Evolutionary conservation across 2,797 vertebrate genomes (phyloP), one percentile per base, ranked within the genome.

Genomic region (Sarcoramphus papa): DNA sequence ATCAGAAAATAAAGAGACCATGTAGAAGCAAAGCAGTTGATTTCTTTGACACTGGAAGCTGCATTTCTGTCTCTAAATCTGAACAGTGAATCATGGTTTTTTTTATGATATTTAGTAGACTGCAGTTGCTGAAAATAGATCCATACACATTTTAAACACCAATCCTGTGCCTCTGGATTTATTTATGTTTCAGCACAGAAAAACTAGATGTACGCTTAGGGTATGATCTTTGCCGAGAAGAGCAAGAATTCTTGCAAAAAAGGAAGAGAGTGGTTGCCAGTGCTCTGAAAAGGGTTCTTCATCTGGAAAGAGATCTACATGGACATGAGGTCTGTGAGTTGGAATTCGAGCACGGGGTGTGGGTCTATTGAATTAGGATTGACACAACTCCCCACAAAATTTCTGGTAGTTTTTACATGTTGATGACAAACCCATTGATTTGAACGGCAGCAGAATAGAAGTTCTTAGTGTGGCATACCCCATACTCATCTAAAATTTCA

Each of bases 151-250:
- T 87, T 62, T 82, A 63, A 81, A 45, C 22, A 72, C 21, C 28
- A 64, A 0, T 37, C 43, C 35, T 27, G 12, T 60, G 30, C 18
- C 31, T 91, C 86, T 85, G 70, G 25, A 27, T 93, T 94, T 83
- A 27, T 91, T 85, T 85, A 7, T 83, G 19, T 74, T 94, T 62
- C 94, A 99, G 99, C 28, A 76, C 94, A 7, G 94, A 92, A 25
- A 96, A 92, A 7, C 86, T 98, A 37, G 97, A 98, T 2, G 98
- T 99, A 74, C 99, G 98, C 43, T 95, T 99, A 73, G 98, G 98
- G 50, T 98, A 98, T 10, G 97, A 98, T 60, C 97, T 98, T 50
- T 98, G 98, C 59, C 50, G 31, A 1, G 97, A 98, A 78, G 99
- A 99, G 94, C 98, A 98, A 31, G 91, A 92, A 28, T 99, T 98